Base-by-base conservation (phyloP, 2,888 invertebrate species). In the Clepsis dumicolana region DNA sequence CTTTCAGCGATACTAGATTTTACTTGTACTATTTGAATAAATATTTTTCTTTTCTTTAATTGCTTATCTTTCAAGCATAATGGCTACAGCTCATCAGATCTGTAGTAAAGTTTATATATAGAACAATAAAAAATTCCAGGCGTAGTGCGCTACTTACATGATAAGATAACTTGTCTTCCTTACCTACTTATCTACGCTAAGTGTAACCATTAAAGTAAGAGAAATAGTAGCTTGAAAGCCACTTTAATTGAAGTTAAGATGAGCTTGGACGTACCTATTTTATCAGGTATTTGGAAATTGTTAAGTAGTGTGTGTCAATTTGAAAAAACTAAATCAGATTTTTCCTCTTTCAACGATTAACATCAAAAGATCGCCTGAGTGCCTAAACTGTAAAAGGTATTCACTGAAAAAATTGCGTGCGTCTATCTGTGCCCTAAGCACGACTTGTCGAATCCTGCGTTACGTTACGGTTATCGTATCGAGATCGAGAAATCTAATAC, bases 121-220 rank as follows among this genome's bases (percentile, higher is more conserved):
- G 21, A 25, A 59, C 25, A n/a, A 16, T 41, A 25, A 16, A 38
- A n/a, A 38, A 59, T 59, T 41, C 59, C 59, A 41, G 41, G 8
- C 38, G 16, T 16, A 41, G 25, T 25, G 59, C 16, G 21, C 59
- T 59, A 59, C 59, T 59, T 59, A 25, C 59, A 12, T 24, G 59
- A 59, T 59, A 59, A 59, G 59, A 59, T 59, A 41, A 59, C n/a
- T 10, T 25, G 41, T 10, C 41, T 59, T 41, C 38, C 41, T 41
- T 59, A 41, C 59, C 59, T 35, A 56, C 25, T 59, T 59, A 59
- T 59, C 59, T 59, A 3, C 4, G n/a, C 2, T 54, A 8, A 35
- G 56, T 56, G 53, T 53, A 8, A 59, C 59, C 25, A 59, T 21
- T 25, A 59, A 57, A 41, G 25, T 35, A 57, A 35, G 3, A 24